Evolutionary conservation across 2,113 vertebrate species (phyloP), one percentile per base, ranked within the genome.

Genomic region (Copsychus sechellarum): DNA sequence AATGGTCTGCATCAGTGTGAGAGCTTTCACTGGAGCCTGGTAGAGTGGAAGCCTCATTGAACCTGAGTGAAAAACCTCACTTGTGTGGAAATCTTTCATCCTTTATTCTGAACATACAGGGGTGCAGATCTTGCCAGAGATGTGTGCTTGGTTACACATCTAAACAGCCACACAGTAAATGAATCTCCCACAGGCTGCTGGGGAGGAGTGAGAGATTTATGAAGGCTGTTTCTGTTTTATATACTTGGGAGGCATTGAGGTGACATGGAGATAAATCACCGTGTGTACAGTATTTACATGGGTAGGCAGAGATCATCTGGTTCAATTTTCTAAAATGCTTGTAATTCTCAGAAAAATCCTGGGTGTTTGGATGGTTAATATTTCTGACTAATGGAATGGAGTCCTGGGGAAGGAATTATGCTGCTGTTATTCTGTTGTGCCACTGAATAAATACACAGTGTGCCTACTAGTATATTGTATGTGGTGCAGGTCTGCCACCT

Each of bases 181-280:
- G 76, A 93, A 88, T 90, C 90, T 94, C 56, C 73, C 83, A 29
- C 40, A 84, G 65, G 81, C 84, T 94, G 70, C 65, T 85, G 62
- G 43, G 45, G 58, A 91, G 58, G 54, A 92, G 70, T 62, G 89
- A 66, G 72, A 94, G 93, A 95, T 95, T 92, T 94, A 95, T 94
- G 94, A 18, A 54, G 29, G 79, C 80, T 95, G 65, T 85, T 96
- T 77, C 90, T 94, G 10, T 88, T 95, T 94, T 95, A 88, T 95
- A 54, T 95, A 87, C 86, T 88, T 87, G 66, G 89, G 89, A 95
- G 91, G 84, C 84, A 89, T 64, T 65, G 87, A 87, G 84, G 65
- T 95, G 87, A 89, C 90, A 54, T 60, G 45, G 81, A 82, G 70
- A 95, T 95, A 93, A 95, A 95, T 96, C 95, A 95, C 64, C 3